Conservation (phyloP, 2,888 invertebrate species). For the Dasypogon diadema region DNA sequence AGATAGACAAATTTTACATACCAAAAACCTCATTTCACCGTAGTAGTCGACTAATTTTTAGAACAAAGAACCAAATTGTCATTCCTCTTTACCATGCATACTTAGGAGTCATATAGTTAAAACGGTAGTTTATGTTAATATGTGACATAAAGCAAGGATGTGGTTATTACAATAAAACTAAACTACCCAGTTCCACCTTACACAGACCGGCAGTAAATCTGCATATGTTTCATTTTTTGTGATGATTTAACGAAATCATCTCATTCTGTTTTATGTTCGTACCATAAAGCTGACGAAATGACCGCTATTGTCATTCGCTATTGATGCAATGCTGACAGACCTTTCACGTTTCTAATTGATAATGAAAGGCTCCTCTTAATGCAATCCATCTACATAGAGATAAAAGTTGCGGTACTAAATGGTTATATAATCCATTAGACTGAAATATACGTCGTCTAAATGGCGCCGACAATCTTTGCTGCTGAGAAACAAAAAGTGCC, state of each 20-base stretch:
- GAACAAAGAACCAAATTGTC: no score
- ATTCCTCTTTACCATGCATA: no score
- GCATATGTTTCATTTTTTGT: slow-evolving; percentile 33
- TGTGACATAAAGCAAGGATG: no score
- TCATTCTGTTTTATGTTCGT: slow-evolving; percentile 28
- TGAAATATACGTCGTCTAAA: slow-evolving; percentile 58
- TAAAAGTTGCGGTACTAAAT: slow-evolving; percentile 59
- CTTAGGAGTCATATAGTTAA: no score
- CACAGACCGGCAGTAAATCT: slow-evolving; percentile 7
- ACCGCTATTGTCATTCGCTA: not conserved
- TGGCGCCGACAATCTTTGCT: slow-evolving; percentile 60
- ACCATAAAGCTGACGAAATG: slow-evolving; percentile 27
- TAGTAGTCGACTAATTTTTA: no score
- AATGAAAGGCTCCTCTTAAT: slow-evolving; percentile 1
- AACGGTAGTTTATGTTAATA: no score
- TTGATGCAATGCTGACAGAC: slow-evolving; percentile 4
- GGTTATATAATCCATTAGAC: slow-evolving; percentile 60
- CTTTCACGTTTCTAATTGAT: slow-evolving; percentile 39
- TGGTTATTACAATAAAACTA: slow-evolving; percentile 25
- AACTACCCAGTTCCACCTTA: slow-evolving; percentile 23
- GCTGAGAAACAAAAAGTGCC: slow-evolving; percentile 60
- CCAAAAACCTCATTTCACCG: no score
- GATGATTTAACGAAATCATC: slow-evolving; percentile 15
- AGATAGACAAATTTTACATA: no score
- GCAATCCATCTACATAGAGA: slow-evolving; percentile 50